Conservation (phyloP, 2,888 invertebrate genomes). For the Rhingia rostrata region DNA sequence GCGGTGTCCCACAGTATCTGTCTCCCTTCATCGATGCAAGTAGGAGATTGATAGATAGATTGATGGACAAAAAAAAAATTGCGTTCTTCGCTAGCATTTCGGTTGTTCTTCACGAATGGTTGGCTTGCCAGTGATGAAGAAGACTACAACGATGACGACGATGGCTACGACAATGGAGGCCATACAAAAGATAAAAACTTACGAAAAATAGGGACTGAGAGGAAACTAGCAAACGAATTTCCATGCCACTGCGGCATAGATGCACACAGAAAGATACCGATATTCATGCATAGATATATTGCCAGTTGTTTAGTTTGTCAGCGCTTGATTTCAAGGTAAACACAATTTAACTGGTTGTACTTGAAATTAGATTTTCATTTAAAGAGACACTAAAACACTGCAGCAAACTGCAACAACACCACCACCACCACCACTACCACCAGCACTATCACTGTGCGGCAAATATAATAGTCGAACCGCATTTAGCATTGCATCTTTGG, state of each 20-base stretch:
- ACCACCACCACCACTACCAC: constrained; percentile 12
- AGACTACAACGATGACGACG: too few relatives aligned
- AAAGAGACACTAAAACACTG: constrained; percentile 56
- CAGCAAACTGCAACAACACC: background rate
- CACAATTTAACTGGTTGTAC: constrained; percentile 70
- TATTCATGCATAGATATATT: constrained; percentile 24
- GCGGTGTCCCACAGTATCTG: constrained; percentile 9
- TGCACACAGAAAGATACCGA: constrained; percentile 53
- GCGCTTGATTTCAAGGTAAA: constrained; percentile 65
- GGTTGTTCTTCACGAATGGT: constrained; percentile 37
- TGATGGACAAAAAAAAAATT: constrained; percentile 32
- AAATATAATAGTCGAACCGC: constrained; percentile 27
- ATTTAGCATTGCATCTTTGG: constrained; percentile 57
- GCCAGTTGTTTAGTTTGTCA: constrained; percentile 42
- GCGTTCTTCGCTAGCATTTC: constrained; percentile 18
- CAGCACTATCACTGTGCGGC: constrained; percentile 1
- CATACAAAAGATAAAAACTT: constrained; percentile 38
- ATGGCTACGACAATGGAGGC: background rate
- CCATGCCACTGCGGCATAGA: constrained; percentile 35
- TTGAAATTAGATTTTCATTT: constrained; percentile 70
- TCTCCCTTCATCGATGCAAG: constrained; percentile 13
- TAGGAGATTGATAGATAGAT: constrained; percentile 13
- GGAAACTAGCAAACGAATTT: constrained; percentile 21
- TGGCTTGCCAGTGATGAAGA: constrained; percentile 20
- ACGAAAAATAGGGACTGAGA: constrained; percentile 12